Evolutionary conservation across 2,113 vertebrate species (phyloP).

Genomic region (Semnopithecus entellus): DNA sequence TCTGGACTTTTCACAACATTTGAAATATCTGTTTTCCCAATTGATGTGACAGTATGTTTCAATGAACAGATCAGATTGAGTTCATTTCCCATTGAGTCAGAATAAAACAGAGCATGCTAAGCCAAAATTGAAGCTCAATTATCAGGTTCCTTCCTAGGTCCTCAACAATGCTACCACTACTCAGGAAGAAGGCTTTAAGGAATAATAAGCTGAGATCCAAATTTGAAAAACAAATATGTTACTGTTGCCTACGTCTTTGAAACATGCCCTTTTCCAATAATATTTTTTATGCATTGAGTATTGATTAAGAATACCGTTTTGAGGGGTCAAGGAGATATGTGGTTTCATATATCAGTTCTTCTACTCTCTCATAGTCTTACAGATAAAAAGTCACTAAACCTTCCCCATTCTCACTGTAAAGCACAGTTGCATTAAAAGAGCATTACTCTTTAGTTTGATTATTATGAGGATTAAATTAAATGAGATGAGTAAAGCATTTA

Average conservation of each 20-base stretch:
- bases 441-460: background rate
- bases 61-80: conserved; percentile 13
- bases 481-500: background rate
- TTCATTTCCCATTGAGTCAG: conserved; percentile 15
- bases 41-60: background rate
- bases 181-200: background rate
- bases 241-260: background rate
- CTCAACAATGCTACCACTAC: background rate
- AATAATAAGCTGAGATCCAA: background rate
- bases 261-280: background rate
- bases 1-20: conserved; percentile 18
- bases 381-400: background rate
- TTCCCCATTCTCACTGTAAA: background rate
- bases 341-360: background rate
- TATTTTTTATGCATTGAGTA: background rate
- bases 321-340: background rate
- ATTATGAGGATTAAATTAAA: background rate
- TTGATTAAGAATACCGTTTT: background rate
- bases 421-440: background rate
- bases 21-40: background rate
- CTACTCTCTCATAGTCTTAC: background rate
- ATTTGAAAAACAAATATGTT: background rate
- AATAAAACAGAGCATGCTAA: conserved; percentile 6
- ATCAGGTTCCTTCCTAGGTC: background rate
- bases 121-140: background rate